phyloP scores from a whole-genome alignment of 2,888 invertebrate species.

The Aspidiotus rigidus region DNA sequence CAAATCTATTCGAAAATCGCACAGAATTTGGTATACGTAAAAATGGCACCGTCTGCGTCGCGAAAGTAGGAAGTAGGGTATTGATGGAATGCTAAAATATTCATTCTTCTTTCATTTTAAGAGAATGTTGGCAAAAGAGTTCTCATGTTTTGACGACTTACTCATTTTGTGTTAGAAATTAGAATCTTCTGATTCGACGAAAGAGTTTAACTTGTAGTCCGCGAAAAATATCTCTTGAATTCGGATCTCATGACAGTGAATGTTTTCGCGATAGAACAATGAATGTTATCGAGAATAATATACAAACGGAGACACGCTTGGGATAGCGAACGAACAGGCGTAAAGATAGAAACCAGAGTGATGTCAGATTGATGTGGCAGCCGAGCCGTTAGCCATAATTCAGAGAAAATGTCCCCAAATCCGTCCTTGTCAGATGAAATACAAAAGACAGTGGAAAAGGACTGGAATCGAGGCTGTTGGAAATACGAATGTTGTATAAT shows the following conservation, averaged over 20 bases:
- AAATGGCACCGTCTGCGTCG: no score
- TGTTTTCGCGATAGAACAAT: background rate
- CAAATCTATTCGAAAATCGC: no score
- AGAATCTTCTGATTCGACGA: no score
- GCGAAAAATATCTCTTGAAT: background rate
- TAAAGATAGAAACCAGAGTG: conserved; percentile 32
- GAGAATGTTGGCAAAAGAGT: no score
- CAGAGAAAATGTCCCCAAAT: conserved; percentile 32
- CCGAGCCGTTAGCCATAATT: conserved; percentile 34
- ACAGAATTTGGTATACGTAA: no score
- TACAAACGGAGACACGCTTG: background rate
- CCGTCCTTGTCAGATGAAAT: conserved; percentile 33
- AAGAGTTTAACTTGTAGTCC: no score
- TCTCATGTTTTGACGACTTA: no score
- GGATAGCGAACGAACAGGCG: background rate
- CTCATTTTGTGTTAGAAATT: no score
- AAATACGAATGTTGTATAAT: conserved; percentile 30
- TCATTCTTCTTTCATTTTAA: no score
- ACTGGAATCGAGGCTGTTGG: conserved; percentile 27
- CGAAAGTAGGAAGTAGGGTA: no score
- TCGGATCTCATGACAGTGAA: background rate
- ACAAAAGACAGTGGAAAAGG: conserved; percentile 32
- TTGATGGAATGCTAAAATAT: no score
- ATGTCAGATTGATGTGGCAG: conserved; percentile 34
- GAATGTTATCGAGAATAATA: background rate